Percentiles rank a stretch among this genome's conserved stretches.
Conservation (phyloP, 2,113 vertebrate species). For the Nothoprocta pentlandii region DNA sequence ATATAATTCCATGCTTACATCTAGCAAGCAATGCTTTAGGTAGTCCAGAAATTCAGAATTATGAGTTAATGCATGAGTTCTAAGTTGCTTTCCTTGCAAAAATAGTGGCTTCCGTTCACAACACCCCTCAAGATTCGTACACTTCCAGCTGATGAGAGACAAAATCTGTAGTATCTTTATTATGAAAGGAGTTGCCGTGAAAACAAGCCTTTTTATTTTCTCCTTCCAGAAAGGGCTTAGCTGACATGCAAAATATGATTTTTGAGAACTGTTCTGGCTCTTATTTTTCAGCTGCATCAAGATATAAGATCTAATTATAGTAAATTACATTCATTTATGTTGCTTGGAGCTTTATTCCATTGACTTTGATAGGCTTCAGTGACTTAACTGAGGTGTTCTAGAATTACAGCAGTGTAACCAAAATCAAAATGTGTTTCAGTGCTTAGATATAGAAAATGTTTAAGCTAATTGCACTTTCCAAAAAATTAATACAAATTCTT, state of each 20-base stretch:
- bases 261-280: neutral
- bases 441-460: neutral
- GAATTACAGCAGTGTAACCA: neutral
- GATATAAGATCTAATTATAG: neutral
- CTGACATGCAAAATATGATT: neutral
- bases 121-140: fast-evolving
- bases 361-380: neutral
- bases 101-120: neutral
- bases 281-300: neutral
- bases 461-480: neutral
- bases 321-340: neutral
- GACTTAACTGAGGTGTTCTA: neutral
- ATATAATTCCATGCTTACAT: neutral
- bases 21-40: fast-evolving
- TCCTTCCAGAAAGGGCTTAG: neutral
- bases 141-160: neutral
- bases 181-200: neutral
- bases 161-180: neutral
- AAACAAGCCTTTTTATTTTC: neutral
- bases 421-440: neutral
- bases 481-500: neutral
- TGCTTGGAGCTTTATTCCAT: neutral
- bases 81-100: neutral
- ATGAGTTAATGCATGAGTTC: neutral
- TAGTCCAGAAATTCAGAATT: neutral